phyloP scores from a whole-genome alignment of 2,113 vertebrate genomes.

The Anhinga rufa region DNA sequence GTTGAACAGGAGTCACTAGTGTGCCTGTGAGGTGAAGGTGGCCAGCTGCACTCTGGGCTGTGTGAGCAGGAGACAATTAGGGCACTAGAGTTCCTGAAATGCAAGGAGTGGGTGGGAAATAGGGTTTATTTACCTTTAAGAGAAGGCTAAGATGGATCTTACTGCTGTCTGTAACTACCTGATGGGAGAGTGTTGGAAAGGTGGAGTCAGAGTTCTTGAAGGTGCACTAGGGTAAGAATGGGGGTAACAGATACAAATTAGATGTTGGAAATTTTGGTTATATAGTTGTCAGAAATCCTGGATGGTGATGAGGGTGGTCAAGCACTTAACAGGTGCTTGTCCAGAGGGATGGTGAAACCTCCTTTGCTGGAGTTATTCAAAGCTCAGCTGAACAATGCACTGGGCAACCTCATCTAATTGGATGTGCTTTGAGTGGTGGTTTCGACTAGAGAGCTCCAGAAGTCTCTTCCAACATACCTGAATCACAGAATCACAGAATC shows the following conservation, averaged over 20 bases:
- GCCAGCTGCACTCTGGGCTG: neutral
- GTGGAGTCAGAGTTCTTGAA: neutral
- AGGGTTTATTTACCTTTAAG: neutral
- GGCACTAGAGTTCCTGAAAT: neutral
- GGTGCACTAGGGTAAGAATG: neutral
- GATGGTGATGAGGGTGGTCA: rapidly evolving
- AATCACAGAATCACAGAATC: neutral
- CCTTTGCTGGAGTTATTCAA: neutral
- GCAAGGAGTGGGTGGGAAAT: neutral
- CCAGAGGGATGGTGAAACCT: neutral
- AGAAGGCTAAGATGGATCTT: neutral
- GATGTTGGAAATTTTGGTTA: neutral
- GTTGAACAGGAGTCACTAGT: neutral
- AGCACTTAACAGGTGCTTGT: neutral
- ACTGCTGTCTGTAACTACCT: neutral
- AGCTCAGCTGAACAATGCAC: neutral
- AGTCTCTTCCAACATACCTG: neutral
- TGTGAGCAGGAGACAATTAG: neutral
- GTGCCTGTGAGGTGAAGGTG: neutral
- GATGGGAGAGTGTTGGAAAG: neutral
- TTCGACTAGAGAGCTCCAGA: neutral
- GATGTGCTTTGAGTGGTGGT: neutral
- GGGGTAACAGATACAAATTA: neutral
- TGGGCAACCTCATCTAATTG: neutral
- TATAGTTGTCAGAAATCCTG: neutral